Percentiles rank a stretch among this genome's conserved stretches.
phyloP scores from a whole-genome alignment of 2,113 vertebrate species.

The Corythornis vintsioides region DNA sequence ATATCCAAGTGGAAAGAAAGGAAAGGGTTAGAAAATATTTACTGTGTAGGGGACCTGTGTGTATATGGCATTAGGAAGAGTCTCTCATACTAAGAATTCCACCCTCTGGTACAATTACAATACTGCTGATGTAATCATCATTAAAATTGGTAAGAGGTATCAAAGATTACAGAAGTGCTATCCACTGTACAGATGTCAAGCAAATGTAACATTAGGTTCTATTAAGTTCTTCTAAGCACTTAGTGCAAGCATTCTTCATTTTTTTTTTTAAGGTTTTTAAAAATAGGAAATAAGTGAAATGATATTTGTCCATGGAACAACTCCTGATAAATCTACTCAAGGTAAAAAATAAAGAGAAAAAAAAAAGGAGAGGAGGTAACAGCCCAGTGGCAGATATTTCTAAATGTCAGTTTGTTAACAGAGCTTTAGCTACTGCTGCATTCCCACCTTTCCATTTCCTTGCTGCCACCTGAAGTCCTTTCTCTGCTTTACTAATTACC shows the following conservation, averaged over 20 bases:
- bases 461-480: fast-evolving
- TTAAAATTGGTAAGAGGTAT: background rate
- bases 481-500: background rate
- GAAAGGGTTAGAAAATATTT: background rate
- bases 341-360: no score
- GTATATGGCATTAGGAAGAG: background rate
- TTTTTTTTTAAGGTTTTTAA: background rate
- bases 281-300: background rate
- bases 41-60: no score
- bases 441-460: background rate
- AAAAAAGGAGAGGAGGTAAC: background rate
- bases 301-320: background rate
- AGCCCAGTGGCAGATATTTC: background rate
- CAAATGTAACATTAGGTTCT: background rate
- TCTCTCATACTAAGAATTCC: background rate
- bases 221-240: background rate
- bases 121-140: background rate
- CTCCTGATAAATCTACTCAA: background rate
- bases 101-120: background rate
- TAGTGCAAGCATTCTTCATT: background rate
- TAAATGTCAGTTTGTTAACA: background rate
- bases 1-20: background rate
- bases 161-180: background rate
- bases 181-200: background rate
- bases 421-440: background rate